Evolutionary conservation across 2,113 vertebrate genomes (phyloP), one percentile per base, ranked within the genome.

Genomic region (Romanogobio albipinnatus): DNA sequence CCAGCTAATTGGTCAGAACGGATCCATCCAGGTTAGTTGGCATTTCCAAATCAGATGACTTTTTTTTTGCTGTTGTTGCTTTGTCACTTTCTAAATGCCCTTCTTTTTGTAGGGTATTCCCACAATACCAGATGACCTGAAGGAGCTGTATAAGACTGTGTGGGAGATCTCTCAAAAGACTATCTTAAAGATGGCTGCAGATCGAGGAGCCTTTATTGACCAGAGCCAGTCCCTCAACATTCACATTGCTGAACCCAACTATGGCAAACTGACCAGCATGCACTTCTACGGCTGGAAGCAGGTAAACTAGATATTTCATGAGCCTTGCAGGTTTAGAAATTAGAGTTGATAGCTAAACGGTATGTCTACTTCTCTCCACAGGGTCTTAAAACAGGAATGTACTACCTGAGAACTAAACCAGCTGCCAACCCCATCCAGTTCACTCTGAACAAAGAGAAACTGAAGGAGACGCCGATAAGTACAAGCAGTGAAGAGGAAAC

Each of bases 181-280:
- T 0, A 45, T 99, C 75, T 93, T 99, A 29, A 98, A 97, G 94
- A 99, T 99, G 98, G 97, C 97, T 1, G 98, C 98, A 0, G 98
- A 99, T 85, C 94, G 98, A 53, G 98, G 98, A 0, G 96, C 98
- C 26, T 99, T 96, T 93, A 99, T 99, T 0, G 98, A 99, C 89
- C 98, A 99, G 94, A 99, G 98, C 91, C 98, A 99, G 92, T 99
- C 98, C 5, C 94, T 99, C 24, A 99, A 99, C 91, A 99, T 99
- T 89, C 98, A 99, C 61, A 97, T 99, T 0, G 98, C 98, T 0
- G 97, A 99, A 64, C 98, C 98, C 61, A 99, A 98, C 93, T 99
- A 99, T 0, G 97, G 98, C 68, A 99, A 99, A 85, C 96, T 99
- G 77, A 97, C 96, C 89, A 99, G 98, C 92, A 99, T 99, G 98